Evolutionary conservation across 2,797 vertebrate genomes (phyloP).

Genomic region (Gymnothorax javanicus): DNA sequence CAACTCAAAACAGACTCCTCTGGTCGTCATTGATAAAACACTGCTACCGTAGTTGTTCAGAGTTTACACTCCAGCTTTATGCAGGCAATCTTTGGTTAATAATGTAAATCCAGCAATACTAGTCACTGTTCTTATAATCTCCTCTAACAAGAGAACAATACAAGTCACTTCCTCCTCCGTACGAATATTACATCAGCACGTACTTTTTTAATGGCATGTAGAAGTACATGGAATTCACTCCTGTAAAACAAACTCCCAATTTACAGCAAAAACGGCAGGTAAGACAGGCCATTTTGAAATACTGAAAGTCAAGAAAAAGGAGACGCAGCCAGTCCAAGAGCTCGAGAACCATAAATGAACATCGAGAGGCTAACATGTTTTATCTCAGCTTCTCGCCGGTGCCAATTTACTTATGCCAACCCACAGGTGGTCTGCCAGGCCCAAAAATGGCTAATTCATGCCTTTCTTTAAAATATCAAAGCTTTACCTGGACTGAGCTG

Average conservation of each 20-base stretch:
- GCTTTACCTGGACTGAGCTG: background rate
- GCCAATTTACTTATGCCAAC: slow-evolving; percentile 11
- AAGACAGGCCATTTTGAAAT: background rate
- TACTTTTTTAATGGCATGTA: background rate
- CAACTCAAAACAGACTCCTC: background rate
- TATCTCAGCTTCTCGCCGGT: background rate
- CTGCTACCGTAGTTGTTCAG: background rate
- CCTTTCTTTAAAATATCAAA: slow-evolving; percentile 6
- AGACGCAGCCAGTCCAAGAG: background rate
- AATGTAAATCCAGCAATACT: background rate
- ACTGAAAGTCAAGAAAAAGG: background rate
- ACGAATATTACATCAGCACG: background rate
- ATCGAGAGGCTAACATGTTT: background rate
- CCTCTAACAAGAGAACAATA: background rate
- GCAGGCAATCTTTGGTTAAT: background rate
- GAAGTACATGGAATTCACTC: background rate
- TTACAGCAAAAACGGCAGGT: background rate
- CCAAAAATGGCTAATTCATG: background rate
- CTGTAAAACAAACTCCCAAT: background rate
- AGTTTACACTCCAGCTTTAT: background rate
- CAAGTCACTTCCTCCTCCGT: background rate
- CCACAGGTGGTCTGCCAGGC: background rate
- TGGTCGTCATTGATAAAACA: background rate
- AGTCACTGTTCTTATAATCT: too few relatives aligned
- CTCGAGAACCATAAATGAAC: background rate